Conservation (phyloP, 1,140 invertebrate genomes). For the Calephelis nemesis region DNA sequence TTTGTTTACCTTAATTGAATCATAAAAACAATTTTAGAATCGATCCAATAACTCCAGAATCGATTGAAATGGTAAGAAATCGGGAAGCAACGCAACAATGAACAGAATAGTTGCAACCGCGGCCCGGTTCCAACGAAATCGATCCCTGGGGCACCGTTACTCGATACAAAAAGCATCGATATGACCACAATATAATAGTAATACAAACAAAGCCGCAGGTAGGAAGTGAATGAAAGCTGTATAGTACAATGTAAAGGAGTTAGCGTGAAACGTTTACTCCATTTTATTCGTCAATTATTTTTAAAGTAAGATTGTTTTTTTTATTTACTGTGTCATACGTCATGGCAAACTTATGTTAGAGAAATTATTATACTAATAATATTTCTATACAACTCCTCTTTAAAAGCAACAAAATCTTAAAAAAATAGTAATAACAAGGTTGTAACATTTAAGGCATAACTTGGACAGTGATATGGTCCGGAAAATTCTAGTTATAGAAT, state of each 20-base stretch:
- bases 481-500: no score
- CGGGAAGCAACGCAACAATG: conserved; percentile 31
- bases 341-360: no score
- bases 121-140: conserved; percentile 38
- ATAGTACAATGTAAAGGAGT: conserved; percentile 22
- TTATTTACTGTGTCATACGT: no score
- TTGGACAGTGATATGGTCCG: no score
- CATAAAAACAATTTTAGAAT: conserved; percentile 7
- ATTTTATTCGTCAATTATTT: neutral
- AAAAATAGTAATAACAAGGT: no score
- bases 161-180: conserved; percentile 51
- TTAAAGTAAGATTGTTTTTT: no score
- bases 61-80: conserved; percentile 23
- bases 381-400: no score
- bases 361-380: no score
- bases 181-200: conserved; percentile 46
- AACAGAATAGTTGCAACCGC: conserved; percentile 35
- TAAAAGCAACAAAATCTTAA: no score
- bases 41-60: conserved; percentile 11
- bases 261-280: neutral
- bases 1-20: neutral
- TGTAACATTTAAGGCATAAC: no score
- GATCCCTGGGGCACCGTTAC: conserved; percentile 39
- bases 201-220: conserved; percentile 57
- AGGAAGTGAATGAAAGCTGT: conserved; percentile 33